Conservation (phyloP, 2,797 vertebrate genomes). For the Chaenodraco wilsoni region DNA sequence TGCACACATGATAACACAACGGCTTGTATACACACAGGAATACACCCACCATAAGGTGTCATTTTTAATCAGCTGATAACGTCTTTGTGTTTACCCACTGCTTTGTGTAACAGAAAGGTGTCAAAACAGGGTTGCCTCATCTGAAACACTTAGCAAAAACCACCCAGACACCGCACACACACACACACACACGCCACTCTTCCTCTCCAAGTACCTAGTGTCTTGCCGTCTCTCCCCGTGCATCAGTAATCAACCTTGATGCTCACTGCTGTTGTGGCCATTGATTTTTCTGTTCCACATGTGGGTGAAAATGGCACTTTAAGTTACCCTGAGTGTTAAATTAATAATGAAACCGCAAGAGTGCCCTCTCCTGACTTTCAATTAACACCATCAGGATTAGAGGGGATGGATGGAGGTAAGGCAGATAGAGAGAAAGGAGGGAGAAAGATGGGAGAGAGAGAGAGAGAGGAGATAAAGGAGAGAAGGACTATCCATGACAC, state of each 20-base stretch:
- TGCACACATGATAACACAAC: not conserved
- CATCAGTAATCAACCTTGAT: constrained; percentile 89
- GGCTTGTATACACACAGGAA: constrained; percentile 26
- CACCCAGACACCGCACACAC: constrained; percentile 53
- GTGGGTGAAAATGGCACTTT: constrained; percentile 90
- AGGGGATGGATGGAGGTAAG: constrained; percentile 72
- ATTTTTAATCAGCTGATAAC: constrained; percentile 74
- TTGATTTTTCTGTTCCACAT: constrained; percentile 90
- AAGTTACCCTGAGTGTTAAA: constrained; percentile 90
- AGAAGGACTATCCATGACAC: constrained; percentile 65
- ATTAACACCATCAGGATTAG: constrained; percentile 86
- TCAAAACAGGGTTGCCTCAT: constrained; percentile 65
- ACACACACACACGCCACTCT: constrained; percentile 52
- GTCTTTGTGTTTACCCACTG: constrained; percentile 63
- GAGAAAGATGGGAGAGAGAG: constrained; percentile 1
- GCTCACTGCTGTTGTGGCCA: constrained; percentile 85
- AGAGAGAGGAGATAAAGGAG: constrained; percentile 41
- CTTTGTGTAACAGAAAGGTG: constrained; percentile 68
- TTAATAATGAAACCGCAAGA: constrained; percentile 89
- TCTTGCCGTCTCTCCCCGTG: constrained; percentile 65
- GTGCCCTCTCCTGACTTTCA: constrained; percentile 88
- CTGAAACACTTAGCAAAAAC: constrained; percentile 69
- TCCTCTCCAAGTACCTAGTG: constrained; percentile 67
- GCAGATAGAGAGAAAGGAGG: constrained; percentile 17
- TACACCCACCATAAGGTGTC: constrained; percentile 44